Percentiles rank a stretch among this genome's conserved stretches.
Evolutionary conservation across 2,113 vertebrate species (phyloP).

Genomic region (Prionailurus bengalensis): DNA sequence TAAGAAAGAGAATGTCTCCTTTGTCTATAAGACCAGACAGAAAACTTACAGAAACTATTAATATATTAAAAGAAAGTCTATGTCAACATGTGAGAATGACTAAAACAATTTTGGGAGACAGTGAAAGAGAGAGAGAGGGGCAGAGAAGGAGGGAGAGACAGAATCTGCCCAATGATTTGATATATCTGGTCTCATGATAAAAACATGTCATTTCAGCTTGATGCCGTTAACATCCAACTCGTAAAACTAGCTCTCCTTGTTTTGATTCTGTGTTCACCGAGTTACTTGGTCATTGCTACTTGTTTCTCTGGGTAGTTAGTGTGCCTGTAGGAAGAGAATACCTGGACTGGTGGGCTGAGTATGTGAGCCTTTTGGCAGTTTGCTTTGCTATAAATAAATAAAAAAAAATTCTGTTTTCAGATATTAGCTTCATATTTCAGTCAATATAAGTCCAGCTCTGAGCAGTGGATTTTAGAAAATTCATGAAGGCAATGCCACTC

Average conservation of each 20-base stretch:
- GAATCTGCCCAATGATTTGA: background rate
- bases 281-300: background rate
- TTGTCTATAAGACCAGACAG: background rate
- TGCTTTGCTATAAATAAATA: background rate
- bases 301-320: background rate
- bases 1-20: background rate
- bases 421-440: background rate
- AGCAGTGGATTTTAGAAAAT: slow-evolving; percentile 16
- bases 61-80: background rate
- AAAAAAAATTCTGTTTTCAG: background rate
- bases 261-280: background rate
- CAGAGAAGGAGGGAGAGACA: background rate
- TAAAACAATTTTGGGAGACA: background rate
- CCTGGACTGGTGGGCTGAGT: background rate
- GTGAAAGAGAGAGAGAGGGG: background rate
- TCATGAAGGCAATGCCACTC: background rate
- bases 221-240: background rate
- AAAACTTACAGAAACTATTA: slow-evolving; percentile 44
- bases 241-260: background rate
- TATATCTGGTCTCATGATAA: background rate
- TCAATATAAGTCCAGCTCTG: background rate
- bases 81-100: background rate
- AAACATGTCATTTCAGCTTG: background rate
- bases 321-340: background rate
- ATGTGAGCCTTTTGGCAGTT: background rate